Conservation (phyloP, 2,113 vertebrate genomes). For the Oreocharis arfaki region DNA sequence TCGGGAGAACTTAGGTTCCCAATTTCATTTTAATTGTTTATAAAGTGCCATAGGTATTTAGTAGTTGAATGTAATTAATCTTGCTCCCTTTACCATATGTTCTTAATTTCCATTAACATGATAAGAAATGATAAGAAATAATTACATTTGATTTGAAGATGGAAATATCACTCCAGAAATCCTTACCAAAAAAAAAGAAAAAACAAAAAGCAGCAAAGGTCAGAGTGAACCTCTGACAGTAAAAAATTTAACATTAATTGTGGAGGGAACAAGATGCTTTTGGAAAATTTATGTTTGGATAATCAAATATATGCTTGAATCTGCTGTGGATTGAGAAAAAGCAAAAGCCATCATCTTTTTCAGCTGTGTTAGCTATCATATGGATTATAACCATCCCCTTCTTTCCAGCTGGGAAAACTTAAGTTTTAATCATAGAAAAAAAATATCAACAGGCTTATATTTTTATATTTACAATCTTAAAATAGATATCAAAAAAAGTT, state of each 20-base stretch:
- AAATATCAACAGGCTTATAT: not conserved
- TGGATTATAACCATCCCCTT: not conserved
- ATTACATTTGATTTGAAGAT: not conserved
- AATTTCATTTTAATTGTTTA: not conserved
- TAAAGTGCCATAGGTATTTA: not conserved
- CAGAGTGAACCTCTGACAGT: not conserved
- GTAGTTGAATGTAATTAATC: not conserved
- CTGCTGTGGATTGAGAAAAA: not conserved
- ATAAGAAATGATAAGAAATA: not conserved
- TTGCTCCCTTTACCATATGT: not conserved
- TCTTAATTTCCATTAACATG: not conserved
- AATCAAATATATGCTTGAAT: not conserved
- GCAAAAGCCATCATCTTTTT: not conserved
- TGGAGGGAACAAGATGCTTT: not conserved
- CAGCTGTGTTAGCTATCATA: not conserved
- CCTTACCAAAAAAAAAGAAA: not conserved
- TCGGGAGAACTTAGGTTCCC: not conserved
- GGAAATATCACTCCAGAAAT: not conserved
- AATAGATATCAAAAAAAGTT: constrained; percentile 19
- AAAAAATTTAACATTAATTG: not conserved
- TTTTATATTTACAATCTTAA: constrained; percentile 45
- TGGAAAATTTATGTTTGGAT: not conserved
- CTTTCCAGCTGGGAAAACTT: not conserved
- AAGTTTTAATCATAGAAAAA: not conserved
- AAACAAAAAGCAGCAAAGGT: not conserved